Evolutionary conservation across 2,888 invertebrate genomes (phyloP).

Genomic region (Melanotus villosus): DNA sequence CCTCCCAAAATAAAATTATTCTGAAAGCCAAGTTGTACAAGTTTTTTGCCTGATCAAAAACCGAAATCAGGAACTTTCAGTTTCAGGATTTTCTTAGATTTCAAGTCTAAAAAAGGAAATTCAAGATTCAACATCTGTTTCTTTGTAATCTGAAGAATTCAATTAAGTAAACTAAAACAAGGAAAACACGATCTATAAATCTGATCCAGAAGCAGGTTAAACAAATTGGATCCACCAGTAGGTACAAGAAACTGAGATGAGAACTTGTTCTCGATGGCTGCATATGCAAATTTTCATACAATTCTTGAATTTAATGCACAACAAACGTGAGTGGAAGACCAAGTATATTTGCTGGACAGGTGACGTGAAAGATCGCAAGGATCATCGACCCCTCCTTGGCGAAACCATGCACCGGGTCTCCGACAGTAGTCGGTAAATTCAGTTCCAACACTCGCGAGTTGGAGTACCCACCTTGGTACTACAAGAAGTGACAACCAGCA

Average conservation of each 20-base stretch:
- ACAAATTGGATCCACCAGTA: background rate
- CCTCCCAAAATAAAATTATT: no score
- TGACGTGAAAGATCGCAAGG: conserved; percentile 56
- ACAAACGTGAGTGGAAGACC: conserved; percentile 45
- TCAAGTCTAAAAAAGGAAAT: no score
- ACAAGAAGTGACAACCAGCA: conserved; percentile 39
- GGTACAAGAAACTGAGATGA: background rate
- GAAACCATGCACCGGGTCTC: conserved; percentile 51
- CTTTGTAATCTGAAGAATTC: no score
- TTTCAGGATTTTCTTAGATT: no score
- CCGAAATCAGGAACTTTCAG: no score
- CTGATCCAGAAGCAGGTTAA: background rate
- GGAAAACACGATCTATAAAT: no score
- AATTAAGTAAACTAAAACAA: no score
- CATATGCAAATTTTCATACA: conserved; percentile 37
- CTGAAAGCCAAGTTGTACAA: no score
- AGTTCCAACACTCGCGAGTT: conserved; percentile 43
- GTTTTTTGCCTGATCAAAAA: no score
- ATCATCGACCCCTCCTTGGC: conserved; percentile 56
- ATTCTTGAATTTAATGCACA: conserved; percentile 32
- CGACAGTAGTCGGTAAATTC: conserved; percentile 45
- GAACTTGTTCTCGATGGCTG: conserved; percentile 7
- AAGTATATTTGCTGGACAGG: conserved; percentile 52
- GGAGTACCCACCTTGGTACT: conserved; percentile 37
- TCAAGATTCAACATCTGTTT: no score